Evolutionary conservation across 2,113 vertebrate genomes (phyloP).

Genomic region (Rhegmatorhina hoffmannsi): DNA sequence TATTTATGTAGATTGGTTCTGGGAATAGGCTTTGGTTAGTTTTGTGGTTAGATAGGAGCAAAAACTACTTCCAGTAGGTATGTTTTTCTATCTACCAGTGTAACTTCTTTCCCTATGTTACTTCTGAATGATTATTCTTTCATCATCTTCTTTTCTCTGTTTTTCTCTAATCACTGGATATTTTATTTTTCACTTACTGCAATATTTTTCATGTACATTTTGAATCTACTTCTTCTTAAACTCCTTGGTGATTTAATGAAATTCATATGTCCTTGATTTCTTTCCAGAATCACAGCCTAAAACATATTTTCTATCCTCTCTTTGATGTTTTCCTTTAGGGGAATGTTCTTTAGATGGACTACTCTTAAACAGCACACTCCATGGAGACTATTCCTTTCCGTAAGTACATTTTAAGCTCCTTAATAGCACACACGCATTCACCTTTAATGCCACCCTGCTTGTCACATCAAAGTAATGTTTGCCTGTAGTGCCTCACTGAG

Average conservation of each 20-base stretch:
- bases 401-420: constrained; percentile 27
- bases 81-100: not conserved
- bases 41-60: not conserved
- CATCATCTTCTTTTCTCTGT: not conserved
- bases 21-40: not conserved
- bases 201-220: constrained; percentile 15
- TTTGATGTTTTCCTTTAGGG: constrained; percentile 64
- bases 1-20: not conserved
- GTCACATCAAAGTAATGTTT: constrained; percentile 19
- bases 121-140: not conserved
- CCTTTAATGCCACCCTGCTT: constrained; percentile 5
- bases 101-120: not conserved
- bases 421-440: not conserved
- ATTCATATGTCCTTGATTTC: constrained; percentile 48
- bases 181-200: constrained; percentile 1
- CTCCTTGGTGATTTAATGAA: constrained; percentile 40
- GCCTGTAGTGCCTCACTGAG: not conserved
- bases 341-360: constrained; percentile 46
- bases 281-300: constrained; percentile 19
- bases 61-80: not conserved
- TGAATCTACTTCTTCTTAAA: not conserved
- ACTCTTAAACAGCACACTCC: constrained; percentile 34
- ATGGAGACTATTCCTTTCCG: not conserved
- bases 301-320: constrained; percentile 17
- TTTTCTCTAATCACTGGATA: not conserved